These are phyloP conservation scores for Heteromurus nitidus DNA, from an alignment of 2,888 invertebrate species.

Conservation along the genomic window DNA sequence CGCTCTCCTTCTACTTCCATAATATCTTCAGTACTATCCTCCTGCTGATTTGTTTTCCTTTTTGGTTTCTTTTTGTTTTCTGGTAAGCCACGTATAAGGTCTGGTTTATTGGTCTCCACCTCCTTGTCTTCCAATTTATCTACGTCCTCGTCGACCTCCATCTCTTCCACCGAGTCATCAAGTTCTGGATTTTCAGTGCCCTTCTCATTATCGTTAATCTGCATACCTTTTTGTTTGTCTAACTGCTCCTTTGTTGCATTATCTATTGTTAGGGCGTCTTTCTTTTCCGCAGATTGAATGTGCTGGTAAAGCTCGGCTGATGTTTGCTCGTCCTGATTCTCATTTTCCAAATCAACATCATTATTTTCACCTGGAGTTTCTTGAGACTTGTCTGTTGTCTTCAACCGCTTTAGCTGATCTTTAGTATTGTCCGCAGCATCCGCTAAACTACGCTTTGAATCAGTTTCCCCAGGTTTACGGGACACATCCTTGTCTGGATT, in stretches of 20 bases:
- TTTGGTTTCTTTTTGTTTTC: conserved; percentile 70
- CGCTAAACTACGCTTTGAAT: conserved; percentile 70
- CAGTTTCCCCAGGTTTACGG: conserved; percentile 71
- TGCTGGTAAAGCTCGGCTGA: conserved; percentile 86
- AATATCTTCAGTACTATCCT: conserved; percentile 75
- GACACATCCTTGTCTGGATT: conserved; percentile 60
- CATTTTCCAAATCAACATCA: conserved; percentile 75
- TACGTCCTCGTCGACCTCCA: conserved; percentile 70
- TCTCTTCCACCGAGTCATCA: conserved; percentile 76
- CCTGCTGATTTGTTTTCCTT: conserved; percentile 75
- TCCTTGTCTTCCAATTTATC: conserved; percentile 74
- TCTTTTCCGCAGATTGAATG: conserved; percentile 85
- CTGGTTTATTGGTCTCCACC: conserved; percentile 60
- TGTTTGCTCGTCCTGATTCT: conserved; percentile 75
- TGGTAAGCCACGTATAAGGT: conserved; percentile 66
- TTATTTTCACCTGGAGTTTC: conserved; percentile 76
- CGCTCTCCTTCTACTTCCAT: conserved; percentile 83
- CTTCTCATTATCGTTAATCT: conserved; percentile 76
- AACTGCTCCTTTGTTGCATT: conserved; percentile 82
- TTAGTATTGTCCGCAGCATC: conserved; percentile 54
- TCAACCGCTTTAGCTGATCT: conserved; percentile 78
- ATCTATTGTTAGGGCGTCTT: conserved; percentile 81
- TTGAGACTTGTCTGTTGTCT: conserved; percentile 78
- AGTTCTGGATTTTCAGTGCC: conserved; percentile 75
- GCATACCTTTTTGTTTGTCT: conserved; percentile 79